phyloP scores from a whole-genome alignment of 2,113 vertebrate species.

The Panthera leo region DNA sequence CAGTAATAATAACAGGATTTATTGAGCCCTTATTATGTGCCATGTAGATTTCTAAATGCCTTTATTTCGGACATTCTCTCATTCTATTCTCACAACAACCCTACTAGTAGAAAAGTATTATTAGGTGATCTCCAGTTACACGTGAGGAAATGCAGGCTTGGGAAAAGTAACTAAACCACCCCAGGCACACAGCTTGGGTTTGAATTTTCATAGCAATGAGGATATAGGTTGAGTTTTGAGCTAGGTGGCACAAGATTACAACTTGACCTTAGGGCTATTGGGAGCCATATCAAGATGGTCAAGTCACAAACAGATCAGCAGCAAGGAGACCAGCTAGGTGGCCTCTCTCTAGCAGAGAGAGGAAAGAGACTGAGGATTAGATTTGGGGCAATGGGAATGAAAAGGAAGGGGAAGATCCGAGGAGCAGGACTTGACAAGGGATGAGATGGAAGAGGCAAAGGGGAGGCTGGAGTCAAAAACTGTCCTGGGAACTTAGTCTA shows the following conservation, averaged over 20 bases:
- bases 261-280: neutral
- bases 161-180: neutral
- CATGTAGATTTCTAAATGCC: neutral
- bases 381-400: neutral
- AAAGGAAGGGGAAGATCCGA: neutral
- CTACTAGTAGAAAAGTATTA: neutral
- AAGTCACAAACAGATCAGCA: neutral
- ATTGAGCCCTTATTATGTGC: neutral
- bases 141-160: neutral
- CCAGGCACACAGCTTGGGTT: neutral
- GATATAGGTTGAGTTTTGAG: neutral
- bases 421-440: neutral
- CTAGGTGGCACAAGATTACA: neutral
- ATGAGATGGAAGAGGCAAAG: neutral
- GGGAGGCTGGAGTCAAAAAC: neutral
- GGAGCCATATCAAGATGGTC: neutral
- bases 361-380: neutral
- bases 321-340: neutral
- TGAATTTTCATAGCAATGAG: neutral
- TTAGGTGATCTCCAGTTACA: neutral
- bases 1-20: neutral
- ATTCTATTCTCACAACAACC: neutral
- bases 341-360: neutral
- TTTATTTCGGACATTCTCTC: neutral
- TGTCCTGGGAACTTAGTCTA: neutral